Percentiles rank a stretch among this genome's conserved stretches.
Conservation (phyloP, 2,888 invertebrate species). For the Ophioninae sp. region DNA sequence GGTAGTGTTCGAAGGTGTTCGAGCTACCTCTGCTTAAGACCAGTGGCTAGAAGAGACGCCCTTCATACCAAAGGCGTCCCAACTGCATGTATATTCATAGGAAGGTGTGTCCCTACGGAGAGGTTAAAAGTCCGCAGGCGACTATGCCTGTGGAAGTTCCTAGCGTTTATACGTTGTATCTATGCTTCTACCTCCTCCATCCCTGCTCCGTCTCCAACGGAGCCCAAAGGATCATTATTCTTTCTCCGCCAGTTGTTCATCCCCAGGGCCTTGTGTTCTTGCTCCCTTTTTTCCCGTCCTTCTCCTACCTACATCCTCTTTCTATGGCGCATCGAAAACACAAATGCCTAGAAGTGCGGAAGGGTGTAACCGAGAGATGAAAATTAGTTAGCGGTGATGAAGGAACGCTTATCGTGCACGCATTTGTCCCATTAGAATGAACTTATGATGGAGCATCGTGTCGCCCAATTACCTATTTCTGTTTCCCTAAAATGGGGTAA, state of each 20-base stretch:
- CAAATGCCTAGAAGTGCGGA: background rate
- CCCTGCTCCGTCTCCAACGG: conserved; percentile 29
- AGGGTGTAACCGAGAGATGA: background rate
- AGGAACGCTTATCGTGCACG: background rate
- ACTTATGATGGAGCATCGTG: background rate
- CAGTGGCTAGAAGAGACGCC: conserved; percentile 39
- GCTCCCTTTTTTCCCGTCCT: conserved; percentile 28
- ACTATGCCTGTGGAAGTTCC: conserved; percentile 53
- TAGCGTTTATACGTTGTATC: conserved; percentile 46
- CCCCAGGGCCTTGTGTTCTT: conserved; percentile 60
- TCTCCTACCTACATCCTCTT: conserved; percentile 38
- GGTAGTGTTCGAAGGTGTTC: conserved; percentile 6
- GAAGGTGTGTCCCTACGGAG: conserved; percentile 43
- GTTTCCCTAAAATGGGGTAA: background rate
- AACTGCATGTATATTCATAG: conserved; percentile 70
- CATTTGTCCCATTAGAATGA: background rate
- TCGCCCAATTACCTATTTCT: background rate
- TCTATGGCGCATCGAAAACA: conserved; percentile 7
- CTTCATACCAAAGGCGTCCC: conserved; percentile 54
- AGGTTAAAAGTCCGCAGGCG: conserved; percentile 53
- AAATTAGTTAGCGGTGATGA: background rate
- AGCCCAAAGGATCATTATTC: conserved; percentile 59
- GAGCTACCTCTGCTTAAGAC: conserved; percentile 31
- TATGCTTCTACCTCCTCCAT: conserved; percentile 16
- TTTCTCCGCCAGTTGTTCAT: conserved; percentile 56